phyloP scores from a whole-genome alignment of 2,797 vertebrate species.

The Prunella strophiata region DNA sequence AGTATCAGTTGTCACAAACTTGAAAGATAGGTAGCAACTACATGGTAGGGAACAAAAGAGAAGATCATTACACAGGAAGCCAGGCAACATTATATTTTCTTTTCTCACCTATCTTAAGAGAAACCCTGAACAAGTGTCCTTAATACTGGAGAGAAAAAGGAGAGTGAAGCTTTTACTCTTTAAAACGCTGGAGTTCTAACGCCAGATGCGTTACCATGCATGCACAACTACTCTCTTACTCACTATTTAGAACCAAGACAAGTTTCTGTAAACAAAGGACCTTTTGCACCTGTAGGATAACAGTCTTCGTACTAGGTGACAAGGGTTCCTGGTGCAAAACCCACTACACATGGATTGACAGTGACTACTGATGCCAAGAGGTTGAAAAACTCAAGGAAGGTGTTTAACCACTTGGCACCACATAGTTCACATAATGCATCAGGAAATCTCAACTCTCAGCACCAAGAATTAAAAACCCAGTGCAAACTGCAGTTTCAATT shows the following conservation, averaged over 20 bases:
- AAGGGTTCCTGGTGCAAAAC: background rate
- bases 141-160: background rate
- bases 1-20: slow-evolving; percentile 69
- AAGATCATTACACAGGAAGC: slow-evolving; percentile 68
- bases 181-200: background rate
- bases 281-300: background rate
- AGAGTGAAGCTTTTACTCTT: background rate
- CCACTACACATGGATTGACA: background rate
- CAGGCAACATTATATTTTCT: slow-evolving; percentile 19
- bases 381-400: background rate
- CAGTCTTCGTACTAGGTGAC: background rate
- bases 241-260: background rate
- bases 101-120: slow-evolving; percentile 39
- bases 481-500: background rate
- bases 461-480: background rate
- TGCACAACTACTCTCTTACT: background rate
- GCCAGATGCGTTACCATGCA: background rate
- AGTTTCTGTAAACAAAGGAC: background rate
- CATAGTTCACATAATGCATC: background rate
- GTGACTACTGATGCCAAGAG: background rate
- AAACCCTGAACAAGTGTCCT: background rate
- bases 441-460: background rate
- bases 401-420: background rate
- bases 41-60: slow-evolving; percentile 73
- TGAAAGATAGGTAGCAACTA: slow-evolving; percentile 68